Evolutionary conservation across 2,113 vertebrate species (phyloP).

Genomic region (Prinia subflava): DNA sequence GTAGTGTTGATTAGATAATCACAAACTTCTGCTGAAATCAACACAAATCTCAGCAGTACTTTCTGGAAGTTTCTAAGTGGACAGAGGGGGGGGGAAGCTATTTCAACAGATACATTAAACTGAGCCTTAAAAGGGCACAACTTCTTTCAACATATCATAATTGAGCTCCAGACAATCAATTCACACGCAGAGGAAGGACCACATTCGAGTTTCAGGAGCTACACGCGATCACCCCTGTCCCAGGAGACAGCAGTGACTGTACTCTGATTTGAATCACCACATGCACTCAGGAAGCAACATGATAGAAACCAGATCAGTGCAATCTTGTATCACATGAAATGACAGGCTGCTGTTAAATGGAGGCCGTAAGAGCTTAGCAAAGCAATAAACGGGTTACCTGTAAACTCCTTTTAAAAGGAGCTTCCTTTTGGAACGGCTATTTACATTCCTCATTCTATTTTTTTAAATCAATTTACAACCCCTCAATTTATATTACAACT

Average conservation of each 20-base stretch:
- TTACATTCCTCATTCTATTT: not conserved
- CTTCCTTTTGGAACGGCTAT: not conserved
- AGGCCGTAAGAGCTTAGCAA: not conserved
- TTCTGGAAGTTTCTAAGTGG: not conserved
- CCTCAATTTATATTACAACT: not conserved
- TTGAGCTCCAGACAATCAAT: not conserved
- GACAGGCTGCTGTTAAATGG: not conserved
- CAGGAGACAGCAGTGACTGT: not conserved
- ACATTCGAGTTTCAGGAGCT: not conserved
- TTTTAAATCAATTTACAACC: not conserved
- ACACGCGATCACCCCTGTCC: not conserved
- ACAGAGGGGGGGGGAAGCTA: not conserved
- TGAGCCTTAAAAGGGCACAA: not conserved
- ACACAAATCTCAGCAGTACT: not conserved
- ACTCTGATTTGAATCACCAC: not conserved
- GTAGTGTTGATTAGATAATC: not conserved
- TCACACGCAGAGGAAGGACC: not conserved
- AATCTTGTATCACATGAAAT: not conserved
- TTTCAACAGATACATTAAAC: not conserved
- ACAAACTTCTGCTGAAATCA: not conserved
- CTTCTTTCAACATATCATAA: not conserved
- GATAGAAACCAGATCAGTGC: not conserved
- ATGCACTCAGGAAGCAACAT: not conserved
- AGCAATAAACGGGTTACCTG: not conserved
- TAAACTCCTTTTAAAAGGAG: not conserved